Percentiles rank a stretch among this genome's conserved stretches.
Conservation (phyloP, 37 sponge, comb jelly and placozoan species). For the Eunapius fragilis region DNA sequence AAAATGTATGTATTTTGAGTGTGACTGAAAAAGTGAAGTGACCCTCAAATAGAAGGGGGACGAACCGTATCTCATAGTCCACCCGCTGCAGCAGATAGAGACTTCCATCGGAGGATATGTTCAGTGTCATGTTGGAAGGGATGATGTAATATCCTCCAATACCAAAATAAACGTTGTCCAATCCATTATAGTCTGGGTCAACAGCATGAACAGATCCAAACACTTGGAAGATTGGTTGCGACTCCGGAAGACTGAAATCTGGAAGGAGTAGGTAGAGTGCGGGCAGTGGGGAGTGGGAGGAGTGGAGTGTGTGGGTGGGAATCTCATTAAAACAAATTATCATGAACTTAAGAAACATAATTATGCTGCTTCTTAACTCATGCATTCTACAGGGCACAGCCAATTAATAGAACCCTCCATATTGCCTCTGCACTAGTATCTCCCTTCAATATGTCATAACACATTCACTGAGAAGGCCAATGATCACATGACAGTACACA, state of each 20-base stretch:
- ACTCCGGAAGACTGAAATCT: slow-evolving; percentile 12
- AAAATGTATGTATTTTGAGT: not conserved
- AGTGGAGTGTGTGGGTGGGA: no score
- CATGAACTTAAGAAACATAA: no score
- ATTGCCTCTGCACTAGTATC: no score
- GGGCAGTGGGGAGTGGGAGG: no score
- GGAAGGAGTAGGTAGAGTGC: not conserved
- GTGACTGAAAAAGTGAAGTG: no score
- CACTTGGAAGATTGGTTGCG: not conserved
- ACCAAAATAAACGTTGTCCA: not conserved
- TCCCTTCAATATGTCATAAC: no score
- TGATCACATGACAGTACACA: no score
- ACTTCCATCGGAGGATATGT: not conserved
- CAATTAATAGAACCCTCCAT: no score
- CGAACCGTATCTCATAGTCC: slow-evolving; percentile 39
- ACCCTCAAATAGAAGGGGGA: no score
- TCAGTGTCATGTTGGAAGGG: not conserved
- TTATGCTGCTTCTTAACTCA: no score
- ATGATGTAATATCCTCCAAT: not conserved
- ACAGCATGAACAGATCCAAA: slow-evolving; percentile 35
- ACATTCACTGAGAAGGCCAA: no score
- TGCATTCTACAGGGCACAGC: no score
- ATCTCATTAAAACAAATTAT: not conserved
- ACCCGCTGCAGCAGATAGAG: not conserved
- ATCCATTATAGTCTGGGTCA: slow-evolving; percentile 16